Evolutionary conservation across 2,888 invertebrate genomes (phyloP), one percentile per base, ranked within the genome.

Genomic region (Lypha dubia): DNA sequence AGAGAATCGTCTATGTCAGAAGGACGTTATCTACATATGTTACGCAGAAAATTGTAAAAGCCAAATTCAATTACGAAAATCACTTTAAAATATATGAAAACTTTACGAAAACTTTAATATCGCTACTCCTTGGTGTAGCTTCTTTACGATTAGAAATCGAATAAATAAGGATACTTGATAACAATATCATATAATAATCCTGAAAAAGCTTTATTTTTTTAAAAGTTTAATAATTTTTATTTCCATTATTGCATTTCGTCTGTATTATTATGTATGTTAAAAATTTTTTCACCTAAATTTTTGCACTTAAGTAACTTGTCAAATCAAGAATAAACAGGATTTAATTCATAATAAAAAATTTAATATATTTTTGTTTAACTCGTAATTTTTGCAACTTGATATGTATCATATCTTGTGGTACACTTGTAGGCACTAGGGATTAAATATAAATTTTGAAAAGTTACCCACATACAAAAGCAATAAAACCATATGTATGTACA

Each of bases 401-500:
- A 28, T 68, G 24, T 6, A 1, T 46, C 20, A 11, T 62, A 13
- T 17, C 13, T 13, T 51, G 8, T 32, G 17, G 17, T 51, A 9
- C 46, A n/a, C n/a, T n/a, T n/a, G 7, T 35, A n/a, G n/a, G 1
- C 74, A 49, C 20, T 28, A 74, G 9, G 60, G 51, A 74, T 63
- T 74, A 41, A 51, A 41, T 38, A 28, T 51, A 4, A n/a, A 38
- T 38, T 38, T 17, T n/a, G n/a, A 68, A 28, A 49, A 38, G 24
- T 38, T 32, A 17, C 17, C n/a, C 60, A 41, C 35, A 24, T 8
- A 24, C 62, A 22, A 17, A 38, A 17, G 20, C n/a, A 49, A 74
- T 74, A 51, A 74, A 17, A 20, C 51, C 51, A 74, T 74, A 74
- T 74, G 74, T 63, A 28, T 20, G n/a, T n/a, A n/a, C n/a, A n/a